A percentile compares a stretch with the other conserved stretches of the same genome.
Conservation (phyloP, 2,888 invertebrate genomes). For the Heliconius charithonia region DNA sequence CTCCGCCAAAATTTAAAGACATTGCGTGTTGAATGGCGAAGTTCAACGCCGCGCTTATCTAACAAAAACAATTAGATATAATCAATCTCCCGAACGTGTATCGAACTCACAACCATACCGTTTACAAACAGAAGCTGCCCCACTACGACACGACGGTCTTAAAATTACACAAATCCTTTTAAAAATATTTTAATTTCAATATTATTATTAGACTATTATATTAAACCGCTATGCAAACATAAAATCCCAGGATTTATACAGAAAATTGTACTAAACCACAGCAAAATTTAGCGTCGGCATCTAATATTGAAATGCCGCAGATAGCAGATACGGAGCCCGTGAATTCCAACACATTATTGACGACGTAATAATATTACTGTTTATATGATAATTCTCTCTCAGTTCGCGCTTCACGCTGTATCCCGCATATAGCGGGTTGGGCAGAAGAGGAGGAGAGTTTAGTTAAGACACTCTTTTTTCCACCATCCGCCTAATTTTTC, state of each 20-base stretch:
- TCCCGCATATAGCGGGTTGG: background rate
- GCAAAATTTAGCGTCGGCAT: constrained; percentile 28
- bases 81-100: no score
- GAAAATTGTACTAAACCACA: background rate
- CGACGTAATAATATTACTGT: constrained; percentile 26
- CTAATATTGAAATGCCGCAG: constrained; percentile 32
- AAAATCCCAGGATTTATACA: constrained; percentile 4
- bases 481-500: background rate
- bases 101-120: no score
- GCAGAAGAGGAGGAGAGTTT: background rate
- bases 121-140: no score
- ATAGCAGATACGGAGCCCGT: constrained; percentile 38
- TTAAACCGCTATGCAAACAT: background rate
- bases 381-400: background rate
- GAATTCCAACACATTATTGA: constrained; percentile 44
- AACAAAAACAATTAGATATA: no score
- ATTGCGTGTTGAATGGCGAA: no score
- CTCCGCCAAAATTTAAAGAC: no score
- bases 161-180: background rate
- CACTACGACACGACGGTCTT: no score
- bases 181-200: background rate
- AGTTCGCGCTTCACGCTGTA: background rate
- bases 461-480: background rate
- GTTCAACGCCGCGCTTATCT: no score
- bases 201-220: background rate